These are phyloP conservation scores for Diabrotica virgifera DNA, from an alignment of 1,140 invertebrate genomes.

Conservation along the genomic window DNA sequence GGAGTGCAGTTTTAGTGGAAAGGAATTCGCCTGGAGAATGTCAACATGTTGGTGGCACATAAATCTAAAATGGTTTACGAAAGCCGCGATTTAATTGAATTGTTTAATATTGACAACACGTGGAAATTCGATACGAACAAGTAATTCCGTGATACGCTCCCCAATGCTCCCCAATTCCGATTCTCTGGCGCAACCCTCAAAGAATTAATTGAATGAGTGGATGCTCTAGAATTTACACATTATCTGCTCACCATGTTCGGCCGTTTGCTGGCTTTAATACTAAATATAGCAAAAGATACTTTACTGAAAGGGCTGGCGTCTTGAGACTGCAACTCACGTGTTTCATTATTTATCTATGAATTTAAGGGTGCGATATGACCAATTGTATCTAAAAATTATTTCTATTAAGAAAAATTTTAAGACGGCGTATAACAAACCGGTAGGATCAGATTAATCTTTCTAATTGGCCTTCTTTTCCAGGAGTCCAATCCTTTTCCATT, in stretches of 20 bases:
- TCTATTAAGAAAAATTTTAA: no score
- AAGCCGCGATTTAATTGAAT: constrained; percentile 15
- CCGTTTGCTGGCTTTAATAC: background rate
- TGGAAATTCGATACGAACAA: constrained; percentile 3
- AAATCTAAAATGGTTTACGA: constrained; percentile 18
- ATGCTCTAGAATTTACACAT: constrained; percentile 4
- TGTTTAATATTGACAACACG: constrained; percentile 13
- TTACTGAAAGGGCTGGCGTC: background rate
- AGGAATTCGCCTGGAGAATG: constrained; percentile 5
- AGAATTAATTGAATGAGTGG: constrained; percentile 14
- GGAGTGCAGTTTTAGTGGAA: constrained; percentile 9
- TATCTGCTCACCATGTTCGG: constrained; percentile 4
- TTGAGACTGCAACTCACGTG: background rate
- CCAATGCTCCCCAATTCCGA: constrained; percentile 4
- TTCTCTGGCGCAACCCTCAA: background rate
- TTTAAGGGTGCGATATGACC: no score
- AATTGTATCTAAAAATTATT: no score
- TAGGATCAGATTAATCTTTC: no score
- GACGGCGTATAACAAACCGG: no score
- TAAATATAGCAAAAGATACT: background rate
- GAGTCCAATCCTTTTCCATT: no score
- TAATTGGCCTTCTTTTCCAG: no score
- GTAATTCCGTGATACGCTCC: background rate
- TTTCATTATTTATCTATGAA: no score
- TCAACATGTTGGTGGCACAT: constrained; percentile 12